Conservation (phyloP, 2,797 vertebrate genomes). For the Hyperoplus immaculatus region DNA sequence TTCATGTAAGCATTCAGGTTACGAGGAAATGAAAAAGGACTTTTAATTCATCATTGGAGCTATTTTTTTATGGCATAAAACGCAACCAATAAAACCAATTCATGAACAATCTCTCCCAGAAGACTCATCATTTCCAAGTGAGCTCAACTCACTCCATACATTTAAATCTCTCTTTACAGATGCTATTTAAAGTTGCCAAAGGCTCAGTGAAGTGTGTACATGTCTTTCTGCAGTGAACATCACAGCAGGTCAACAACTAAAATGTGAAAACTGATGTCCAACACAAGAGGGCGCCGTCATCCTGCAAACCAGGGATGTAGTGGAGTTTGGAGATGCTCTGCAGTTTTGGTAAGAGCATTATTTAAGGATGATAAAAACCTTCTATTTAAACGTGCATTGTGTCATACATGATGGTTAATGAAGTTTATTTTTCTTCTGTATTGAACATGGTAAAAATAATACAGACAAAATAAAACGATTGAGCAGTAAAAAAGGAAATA, state of each 20-base stretch:
- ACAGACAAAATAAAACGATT: too few species aligned
- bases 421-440: too few species aligned
- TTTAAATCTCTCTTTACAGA: background rate
- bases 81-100: background rate
- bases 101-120: background rate
- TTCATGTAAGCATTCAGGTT: background rate
- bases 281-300: background rate
- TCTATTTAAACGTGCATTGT: too few species aligned
- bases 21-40: background rate
- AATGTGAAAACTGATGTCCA: too few species aligned
- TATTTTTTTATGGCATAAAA: background rate
- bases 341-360: too few species aligned
- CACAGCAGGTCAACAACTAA: background rate
- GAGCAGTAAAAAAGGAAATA: too few species aligned
- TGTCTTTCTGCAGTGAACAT: background rate
- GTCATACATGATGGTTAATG: too few species aligned
- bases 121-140: background rate
- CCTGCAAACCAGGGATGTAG: background rate
- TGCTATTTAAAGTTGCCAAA: too few species aligned
- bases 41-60: background rate
- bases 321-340: background rate
- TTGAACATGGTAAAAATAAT: too few species aligned
- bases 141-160: background rate
- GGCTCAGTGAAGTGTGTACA: background rate
- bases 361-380: too few species aligned